phyloP scores from a whole-genome alignment of 1,140 invertebrate genomes.

The Micrasema minimum region DNA sequence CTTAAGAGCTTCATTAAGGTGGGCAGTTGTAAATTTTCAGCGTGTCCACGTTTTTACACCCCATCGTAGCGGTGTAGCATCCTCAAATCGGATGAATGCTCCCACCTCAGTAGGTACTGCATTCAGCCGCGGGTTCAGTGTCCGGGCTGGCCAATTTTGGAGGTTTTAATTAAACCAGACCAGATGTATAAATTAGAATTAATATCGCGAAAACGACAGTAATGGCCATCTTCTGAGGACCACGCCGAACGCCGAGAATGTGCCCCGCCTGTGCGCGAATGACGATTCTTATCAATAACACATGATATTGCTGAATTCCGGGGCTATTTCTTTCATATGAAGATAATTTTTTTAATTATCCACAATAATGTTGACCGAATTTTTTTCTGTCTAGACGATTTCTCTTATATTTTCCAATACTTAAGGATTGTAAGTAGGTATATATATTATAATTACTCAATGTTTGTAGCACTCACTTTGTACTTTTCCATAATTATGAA shows the following conservation, averaged over 20 bases:
- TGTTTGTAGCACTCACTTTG: too few relatives aligned
- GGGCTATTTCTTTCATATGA: too few relatives aligned
- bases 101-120: constrained; percentile 10
- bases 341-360: too few relatives aligned
- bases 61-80: not conserved
- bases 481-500: too few relatives aligned
- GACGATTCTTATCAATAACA: too few relatives aligned
- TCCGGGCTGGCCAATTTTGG: constrained; percentile 22
- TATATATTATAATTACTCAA: too few relatives aligned
- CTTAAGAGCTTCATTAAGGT: not conserved
- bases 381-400: too few relatives aligned
- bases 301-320: too few relatives aligned
- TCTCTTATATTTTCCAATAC: too few relatives aligned
- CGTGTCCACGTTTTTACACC: not conserved
- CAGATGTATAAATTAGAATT: constrained; percentile 44
- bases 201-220: constrained; percentile 29
- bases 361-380: too few relatives aligned
- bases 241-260: constrained; percentile 3
- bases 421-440: too few relatives aligned
- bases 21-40: not conserved
- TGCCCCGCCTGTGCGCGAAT: too few relatives aligned
- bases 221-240: constrained; percentile 6
- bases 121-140: constrained; percentile 21
- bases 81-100: constrained; percentile 13
- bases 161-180: constrained; percentile 40